These are phyloP conservation scores for Hylaeus anthracinus DNA, from an alignment of 1,140 invertebrate genomes.

Conservation along the genomic window DNA sequence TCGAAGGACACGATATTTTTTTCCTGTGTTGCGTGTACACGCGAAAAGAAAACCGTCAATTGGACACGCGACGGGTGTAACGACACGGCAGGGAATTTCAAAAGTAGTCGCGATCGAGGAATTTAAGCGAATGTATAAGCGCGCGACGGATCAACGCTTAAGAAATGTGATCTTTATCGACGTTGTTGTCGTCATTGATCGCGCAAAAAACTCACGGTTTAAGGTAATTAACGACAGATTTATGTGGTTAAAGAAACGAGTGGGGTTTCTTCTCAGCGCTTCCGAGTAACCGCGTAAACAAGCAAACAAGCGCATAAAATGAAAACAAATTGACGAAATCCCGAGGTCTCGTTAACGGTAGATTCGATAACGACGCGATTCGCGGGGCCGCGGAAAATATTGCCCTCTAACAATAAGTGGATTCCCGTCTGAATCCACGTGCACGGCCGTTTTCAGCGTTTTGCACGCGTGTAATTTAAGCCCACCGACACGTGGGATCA, in stretches of 20 bases:
- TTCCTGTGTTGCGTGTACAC: neutral
- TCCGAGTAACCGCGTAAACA: neutral
- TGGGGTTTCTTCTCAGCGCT: neutral
- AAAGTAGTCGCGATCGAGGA: neutral
- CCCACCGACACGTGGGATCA: slow-evolving; percentile 55
- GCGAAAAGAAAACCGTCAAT: neutral
- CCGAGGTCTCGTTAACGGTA: neutral
- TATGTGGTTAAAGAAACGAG: neutral
- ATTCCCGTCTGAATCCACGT: slow-evolving; percentile 2
- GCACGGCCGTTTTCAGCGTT: slow-evolving; percentile 22
- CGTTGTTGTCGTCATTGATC: neutral
- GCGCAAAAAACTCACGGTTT: neutral
- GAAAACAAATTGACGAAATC: neutral
- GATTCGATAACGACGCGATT: neutral
- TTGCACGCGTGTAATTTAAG: slow-evolving; percentile 46
- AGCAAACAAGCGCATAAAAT: neutral
- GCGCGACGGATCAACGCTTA: neutral
- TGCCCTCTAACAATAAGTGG: neutral
- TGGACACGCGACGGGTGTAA: neutral
- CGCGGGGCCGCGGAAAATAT: neutral
- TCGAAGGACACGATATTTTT: neutral
- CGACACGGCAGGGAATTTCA: neutral
- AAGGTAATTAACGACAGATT: neutral
- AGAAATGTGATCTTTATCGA: neutral
- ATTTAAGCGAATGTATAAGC: neutral